These are phyloP conservation scores for Tympanoctomys barrerae DNA, from an alignment of 2,797 vertebrate genomes.

Conservation along the genomic window DNA sequence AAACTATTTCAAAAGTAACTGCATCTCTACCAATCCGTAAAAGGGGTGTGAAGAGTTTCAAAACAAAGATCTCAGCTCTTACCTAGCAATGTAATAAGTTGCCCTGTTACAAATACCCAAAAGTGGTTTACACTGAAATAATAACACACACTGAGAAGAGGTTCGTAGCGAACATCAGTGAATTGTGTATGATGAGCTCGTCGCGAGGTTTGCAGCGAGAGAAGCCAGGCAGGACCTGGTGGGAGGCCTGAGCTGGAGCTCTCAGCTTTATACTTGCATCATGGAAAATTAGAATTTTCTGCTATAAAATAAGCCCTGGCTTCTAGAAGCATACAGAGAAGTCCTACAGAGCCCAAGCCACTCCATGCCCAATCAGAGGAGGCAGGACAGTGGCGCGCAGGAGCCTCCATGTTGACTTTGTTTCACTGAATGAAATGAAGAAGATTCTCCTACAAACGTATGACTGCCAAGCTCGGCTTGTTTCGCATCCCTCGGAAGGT, in stretches of 20 bases:
- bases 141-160: slow-evolving; percentile 1
- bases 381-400: not conserved
- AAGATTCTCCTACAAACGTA: not conserved
- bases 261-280: not conserved
- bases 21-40: not conserved
- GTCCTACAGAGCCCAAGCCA: not conserved
- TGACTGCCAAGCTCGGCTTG: not conserved
- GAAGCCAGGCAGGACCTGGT: not conserved
- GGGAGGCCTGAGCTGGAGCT: not conserved
- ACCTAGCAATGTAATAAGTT: not conserved
- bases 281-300: slow-evolving; percentile 20
- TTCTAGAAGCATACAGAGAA: not conserved
- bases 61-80: not conserved
- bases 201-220: not conserved
- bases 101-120: not conserved
- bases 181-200: not conserved
- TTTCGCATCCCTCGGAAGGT: not conserved
- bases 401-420: not conserved
- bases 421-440: slow-evolving; percentile 17
- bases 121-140: slow-evolving; percentile 16
- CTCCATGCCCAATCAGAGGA: not conserved
- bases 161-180: not conserved
- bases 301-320: not conserved
- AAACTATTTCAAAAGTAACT: too few species aligned
- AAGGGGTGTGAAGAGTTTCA: not conserved